Evolutionary conservation across 2,888 invertebrate species (phyloP), one percentile per base, ranked within the genome.

Genomic region (Therioaphis trifolii): DNA sequence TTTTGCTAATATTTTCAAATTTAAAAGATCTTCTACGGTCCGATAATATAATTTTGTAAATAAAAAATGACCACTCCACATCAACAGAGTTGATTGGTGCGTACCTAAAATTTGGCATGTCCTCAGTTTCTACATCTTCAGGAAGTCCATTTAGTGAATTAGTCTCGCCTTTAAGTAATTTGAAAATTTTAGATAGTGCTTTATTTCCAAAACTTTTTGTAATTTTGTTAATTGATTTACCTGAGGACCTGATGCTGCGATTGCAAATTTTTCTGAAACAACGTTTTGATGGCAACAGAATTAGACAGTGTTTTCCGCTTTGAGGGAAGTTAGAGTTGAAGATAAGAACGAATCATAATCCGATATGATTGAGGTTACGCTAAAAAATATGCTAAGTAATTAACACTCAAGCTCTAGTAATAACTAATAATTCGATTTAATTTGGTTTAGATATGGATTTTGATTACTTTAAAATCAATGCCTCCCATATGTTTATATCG

Each of bases 301-400:
- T 4, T 43, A 1, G 40, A 58, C 43, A 61, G 11, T 40, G 21
- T 1, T 58, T 75, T 75, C 11, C 43, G 40, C 18, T 61, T 75
- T 75, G 4, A 75, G 58, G 18, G 58, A 75, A 58, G 4, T 58
- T 75, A 58, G 9, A 75, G 75, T 21, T 4, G 55, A 35, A 58
- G 58, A 58, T 55, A 75, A 75, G 24, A 58, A 75, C 1, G 24
- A 75, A 75, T n/a, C n/a, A n/a, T n/a, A n/a, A n/a, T n/a, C n/a
- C n/a, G n/a, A n/a, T n/a, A n/a, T n/a, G n/a, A n/a, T n/a, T n/a
- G n/a, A n/a, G n/a, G n/a, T n/a, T n/a, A n/a, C n/a, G n/a, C n/a
- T n/a, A n/a, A n/a, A n/a, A n/a, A n/a, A n/a, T n/a, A n/a, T n/a
- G n/a, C n/a, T n/a, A n/a, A n/a, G n/a, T n/a, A n/a, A n/a, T n/a